A percentile compares a stretch with the other conserved stretches of the same genome.
Conservation (phyloP, 2,888 invertebrate species). For the Atethmia centrago region DNA sequence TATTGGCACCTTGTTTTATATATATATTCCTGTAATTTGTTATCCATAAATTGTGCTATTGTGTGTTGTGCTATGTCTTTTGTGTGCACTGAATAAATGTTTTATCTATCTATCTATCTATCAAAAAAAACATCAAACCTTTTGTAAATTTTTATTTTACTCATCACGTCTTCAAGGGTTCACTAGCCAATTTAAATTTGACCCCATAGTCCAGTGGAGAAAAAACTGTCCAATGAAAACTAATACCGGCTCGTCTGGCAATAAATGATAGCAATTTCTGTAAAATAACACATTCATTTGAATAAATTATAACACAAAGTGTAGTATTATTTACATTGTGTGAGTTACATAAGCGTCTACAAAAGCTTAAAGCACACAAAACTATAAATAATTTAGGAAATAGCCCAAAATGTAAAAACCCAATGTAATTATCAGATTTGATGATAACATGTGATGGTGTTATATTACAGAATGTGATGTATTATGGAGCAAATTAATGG, state of each 20-base stretch:
- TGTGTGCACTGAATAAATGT: no score
- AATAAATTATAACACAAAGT: neutral
- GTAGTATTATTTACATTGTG: constrained; percentile 17
- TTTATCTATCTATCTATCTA: no score
- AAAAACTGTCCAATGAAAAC: neutral
- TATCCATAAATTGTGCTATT: no score
- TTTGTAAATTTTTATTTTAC: no score
- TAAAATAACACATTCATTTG: neutral
- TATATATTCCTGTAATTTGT: no score
- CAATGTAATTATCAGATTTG: neutral
- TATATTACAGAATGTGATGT: constrained; percentile 10
- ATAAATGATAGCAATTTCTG: neutral
- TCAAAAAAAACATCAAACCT: no score
- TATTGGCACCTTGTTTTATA: no score
- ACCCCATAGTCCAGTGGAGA: no score
- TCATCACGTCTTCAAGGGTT: no score
- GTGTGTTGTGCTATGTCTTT: no score
- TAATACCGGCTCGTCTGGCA: neutral
- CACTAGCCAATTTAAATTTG: no score
- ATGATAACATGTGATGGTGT: constrained; percentile 8
- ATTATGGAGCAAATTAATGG: constrained; percentile 16
- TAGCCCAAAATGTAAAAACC: neutral
- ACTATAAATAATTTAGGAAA: constrained; percentile 11
- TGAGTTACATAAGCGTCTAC: constrained; percentile 41
- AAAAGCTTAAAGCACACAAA: constrained; percentile 41